These are phyloP conservation scores for Chlorops oryzae DNA, from an alignment of 1,140 invertebrate species.

Conservation along the genomic window DNA sequence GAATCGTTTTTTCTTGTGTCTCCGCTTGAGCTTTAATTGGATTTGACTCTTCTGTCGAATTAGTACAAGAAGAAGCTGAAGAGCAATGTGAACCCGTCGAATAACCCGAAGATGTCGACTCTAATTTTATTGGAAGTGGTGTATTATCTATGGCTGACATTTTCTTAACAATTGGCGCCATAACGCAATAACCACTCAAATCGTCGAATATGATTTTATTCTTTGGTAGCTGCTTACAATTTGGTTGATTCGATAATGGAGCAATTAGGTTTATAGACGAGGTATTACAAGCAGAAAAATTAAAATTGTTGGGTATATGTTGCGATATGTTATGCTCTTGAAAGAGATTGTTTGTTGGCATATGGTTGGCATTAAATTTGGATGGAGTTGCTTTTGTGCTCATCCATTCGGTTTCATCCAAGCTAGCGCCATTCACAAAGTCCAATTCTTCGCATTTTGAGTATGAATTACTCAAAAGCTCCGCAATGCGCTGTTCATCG, in stretches of 20 bases:
- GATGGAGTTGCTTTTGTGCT: too few species aligned
- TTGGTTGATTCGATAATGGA: slow-evolving; percentile 8
- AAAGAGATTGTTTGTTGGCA: too few species aligned
- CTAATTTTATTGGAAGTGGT: slow-evolving; percentile 18
- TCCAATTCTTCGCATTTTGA: neutral
- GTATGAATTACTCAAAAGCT: neutral
- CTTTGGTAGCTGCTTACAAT: slow-evolving; percentile 16
- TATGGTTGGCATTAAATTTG: too few species aligned
- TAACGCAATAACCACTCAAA: slow-evolving; percentile 41
- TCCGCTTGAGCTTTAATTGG: neutral
- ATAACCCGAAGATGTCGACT: slow-evolving; percentile 39
- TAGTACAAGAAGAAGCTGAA: slow-evolving; percentile 23
- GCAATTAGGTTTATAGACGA: slow-evolving; percentile 44
- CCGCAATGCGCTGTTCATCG: slow-evolving; percentile 19
- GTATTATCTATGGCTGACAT: slow-evolving; percentile 3
- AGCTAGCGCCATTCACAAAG: slow-evolving; percentile 22
- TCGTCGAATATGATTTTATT: slow-evolving; percentile 38
- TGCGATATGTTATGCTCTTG: slow-evolving; percentile 36
- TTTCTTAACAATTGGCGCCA: slow-evolving; percentile 40
- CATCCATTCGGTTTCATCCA: slow-evolving; percentile 34
- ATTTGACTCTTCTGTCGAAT: slow-evolving; percentile 2
- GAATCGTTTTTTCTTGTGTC: neutral
- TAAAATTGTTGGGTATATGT: slow-evolving; percentile 39
- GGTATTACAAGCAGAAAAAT: slow-evolving; percentile 40
- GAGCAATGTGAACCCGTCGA: slow-evolving; percentile 37